phyloP scores from a whole-genome alignment of 2,888 invertebrate species.

The Drosophila gaucha region DNA sequence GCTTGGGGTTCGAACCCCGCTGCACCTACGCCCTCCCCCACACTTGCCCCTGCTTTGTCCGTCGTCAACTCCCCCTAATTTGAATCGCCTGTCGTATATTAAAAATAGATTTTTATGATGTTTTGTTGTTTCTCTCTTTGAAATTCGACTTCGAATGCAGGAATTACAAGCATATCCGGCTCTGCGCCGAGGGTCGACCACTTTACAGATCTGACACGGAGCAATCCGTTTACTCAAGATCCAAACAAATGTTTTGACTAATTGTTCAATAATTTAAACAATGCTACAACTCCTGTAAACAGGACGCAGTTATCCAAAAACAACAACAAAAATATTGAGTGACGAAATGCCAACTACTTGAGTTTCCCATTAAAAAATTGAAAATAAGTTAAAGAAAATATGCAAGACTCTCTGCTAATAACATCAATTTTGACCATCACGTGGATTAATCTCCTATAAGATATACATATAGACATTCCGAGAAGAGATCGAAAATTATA shows the following conservation, averaged over 20 bases:
- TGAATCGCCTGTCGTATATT: conserved; percentile 50
- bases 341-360: conserved; percentile 33
- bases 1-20: conserved; percentile 48
- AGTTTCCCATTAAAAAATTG: neutral
- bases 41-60: conserved; percentile 4
- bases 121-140: conserved; percentile 51
- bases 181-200: conserved; percentile 44
- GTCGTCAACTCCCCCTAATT: conserved; percentile 57
- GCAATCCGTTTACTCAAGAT: conserved; percentile 6
- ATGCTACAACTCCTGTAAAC: conserved; percentile 58
- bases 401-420: neutral
- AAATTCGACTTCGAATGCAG: conserved; percentile 45
- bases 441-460: neutral
- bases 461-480: neutral
- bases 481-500: neutral
- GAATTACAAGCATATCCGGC: conserved; percentile 75
- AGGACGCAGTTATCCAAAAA: conserved; percentile 51
- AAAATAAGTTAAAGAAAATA: neutral
- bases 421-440: conserved; percentile 5
- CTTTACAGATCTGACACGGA: conserved; percentile 28
- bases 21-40: neutral
- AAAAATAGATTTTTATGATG: conserved; percentile 79
- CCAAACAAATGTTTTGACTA: conserved; percentile 57
- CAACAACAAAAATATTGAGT: conserved; percentile 45
- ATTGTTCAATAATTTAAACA: conserved; percentile 25